Percentiles rank a stretch among this genome's conserved stretches.
Evolutionary conservation across 64 coral and sea anemone species (phyloP).

Genomic region (Acropora tenuis): DNA sequence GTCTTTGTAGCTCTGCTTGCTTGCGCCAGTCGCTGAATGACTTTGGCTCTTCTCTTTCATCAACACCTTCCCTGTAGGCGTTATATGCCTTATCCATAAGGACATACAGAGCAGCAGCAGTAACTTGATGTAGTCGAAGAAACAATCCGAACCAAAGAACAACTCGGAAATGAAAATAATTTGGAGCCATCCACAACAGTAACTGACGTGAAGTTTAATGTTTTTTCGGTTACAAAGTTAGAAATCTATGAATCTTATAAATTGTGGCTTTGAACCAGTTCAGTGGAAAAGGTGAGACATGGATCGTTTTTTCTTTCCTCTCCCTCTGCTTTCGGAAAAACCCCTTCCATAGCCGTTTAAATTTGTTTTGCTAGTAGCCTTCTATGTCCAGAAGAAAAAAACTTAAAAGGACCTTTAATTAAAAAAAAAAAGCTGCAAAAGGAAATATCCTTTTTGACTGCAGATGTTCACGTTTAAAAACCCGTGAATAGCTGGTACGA

Average conservation of each 20-base stretch:
- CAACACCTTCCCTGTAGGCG: background rate
- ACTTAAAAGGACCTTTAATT: background rate
- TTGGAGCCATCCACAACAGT: too few relatives aligned
- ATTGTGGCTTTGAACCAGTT: background rate
- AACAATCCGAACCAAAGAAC: too few relatives aligned
- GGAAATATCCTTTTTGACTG: background rate
- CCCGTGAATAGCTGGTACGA: background rate
- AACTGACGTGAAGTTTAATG: too few relatives aligned
- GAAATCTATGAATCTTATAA: background rate
- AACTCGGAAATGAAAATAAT: too few relatives aligned
- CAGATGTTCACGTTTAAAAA: constrained; percentile 1
- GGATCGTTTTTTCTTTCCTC: background rate
- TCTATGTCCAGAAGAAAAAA: background rate
- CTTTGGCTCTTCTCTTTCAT: constrained; percentile 2
- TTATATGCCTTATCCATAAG: constrained; percentile 24
- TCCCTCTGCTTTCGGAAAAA: background rate
- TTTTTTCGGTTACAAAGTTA: background rate
- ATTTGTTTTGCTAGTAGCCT: background rate
- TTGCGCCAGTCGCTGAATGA: constrained; percentile 27
- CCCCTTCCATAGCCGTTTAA: background rate
- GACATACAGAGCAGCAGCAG: constrained; percentile 44
- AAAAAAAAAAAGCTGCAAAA: background rate
- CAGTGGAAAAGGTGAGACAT: background rate
- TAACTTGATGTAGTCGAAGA: constrained; percentile 17
- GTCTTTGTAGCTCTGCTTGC: constrained; percentile 19